phyloP scores from a whole-genome alignment of 2,797 vertebrate genomes.

The Thamnophis elegans region DNA sequence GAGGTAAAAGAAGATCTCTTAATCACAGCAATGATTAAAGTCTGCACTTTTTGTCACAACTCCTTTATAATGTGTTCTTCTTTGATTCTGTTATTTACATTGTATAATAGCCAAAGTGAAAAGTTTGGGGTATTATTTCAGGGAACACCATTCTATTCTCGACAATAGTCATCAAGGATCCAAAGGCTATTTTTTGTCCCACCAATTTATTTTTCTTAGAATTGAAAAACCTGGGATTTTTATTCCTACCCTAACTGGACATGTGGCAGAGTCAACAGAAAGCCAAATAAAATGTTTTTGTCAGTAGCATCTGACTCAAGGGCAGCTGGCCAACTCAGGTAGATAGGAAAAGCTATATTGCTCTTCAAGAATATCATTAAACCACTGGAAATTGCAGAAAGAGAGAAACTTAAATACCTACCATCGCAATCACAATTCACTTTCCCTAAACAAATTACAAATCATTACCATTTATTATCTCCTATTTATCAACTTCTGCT shows the following conservation, averaged over 20 bases:
- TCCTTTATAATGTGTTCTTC: neutral
- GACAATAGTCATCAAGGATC: neutral
- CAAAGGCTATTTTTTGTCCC: neutral
- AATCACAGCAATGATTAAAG: neutral
- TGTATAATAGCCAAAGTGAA: neutral
- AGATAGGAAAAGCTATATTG: neutral
- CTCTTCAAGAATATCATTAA: neutral
- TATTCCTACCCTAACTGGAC: neutral
- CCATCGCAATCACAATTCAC: neutral
- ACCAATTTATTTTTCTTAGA: neutral
- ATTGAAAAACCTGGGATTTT: neutral
- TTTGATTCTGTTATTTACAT: neutral
- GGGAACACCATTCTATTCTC: neutral
- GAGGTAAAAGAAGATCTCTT: neutral
- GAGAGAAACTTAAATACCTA: constrained; percentile 2
- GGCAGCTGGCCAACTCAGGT: neutral
- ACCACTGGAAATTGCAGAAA: neutral
- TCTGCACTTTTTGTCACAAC: neutral
- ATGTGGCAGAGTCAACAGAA: neutral
- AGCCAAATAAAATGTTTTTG: neutral
- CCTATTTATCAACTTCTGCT: neutral
- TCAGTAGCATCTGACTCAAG: neutral
- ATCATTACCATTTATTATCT: constrained; percentile 18
- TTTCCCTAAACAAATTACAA: constrained; percentile 19
- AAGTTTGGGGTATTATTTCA: neutral